These are phyloP conservation scores for Daktulosphaira vitifoliae DNA, from an alignment of 1,140 invertebrate genomes.

Conservation along the genomic window DNA sequence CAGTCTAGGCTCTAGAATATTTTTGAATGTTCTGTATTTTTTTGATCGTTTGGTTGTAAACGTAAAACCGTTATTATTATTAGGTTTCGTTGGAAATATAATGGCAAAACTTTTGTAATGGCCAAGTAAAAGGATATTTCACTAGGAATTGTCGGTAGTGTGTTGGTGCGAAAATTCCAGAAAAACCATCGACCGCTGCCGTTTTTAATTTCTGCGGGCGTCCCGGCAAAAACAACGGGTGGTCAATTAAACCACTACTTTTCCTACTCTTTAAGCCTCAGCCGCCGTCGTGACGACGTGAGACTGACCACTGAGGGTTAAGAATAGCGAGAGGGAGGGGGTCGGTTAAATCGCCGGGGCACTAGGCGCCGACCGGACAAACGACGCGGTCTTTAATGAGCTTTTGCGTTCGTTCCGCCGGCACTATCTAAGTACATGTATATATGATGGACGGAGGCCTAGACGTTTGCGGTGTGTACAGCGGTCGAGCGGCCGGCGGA, in stretches of 20 bases:
- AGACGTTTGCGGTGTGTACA: neutral
- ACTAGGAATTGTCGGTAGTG: no score
- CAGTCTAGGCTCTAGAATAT: no score
- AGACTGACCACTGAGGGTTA: no score
- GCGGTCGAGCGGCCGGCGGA: neutral
- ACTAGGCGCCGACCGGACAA: constrained; percentile 30
- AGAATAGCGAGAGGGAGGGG: neutral
- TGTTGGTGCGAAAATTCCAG: constrained; percentile 25
- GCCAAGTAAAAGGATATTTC: no score
- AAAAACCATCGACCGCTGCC: constrained; percentile 24
- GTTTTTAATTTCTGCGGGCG: constrained; percentile 33
- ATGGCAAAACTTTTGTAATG: no score
- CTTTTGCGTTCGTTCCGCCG: constrained; percentile 29
- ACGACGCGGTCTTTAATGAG: constrained; percentile 31
- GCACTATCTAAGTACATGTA: neutral
- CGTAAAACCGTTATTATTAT: no score
- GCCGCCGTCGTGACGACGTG: no score
- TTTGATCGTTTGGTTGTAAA: no score
- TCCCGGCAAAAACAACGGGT: constrained; percentile 32
- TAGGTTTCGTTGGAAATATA: no score
- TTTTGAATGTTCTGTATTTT: no score
- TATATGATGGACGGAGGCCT: neutral
- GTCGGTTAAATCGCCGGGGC: constrained; percentile 25
- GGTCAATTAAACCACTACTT: constrained; percentile 25
- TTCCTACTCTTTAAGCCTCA: neutral